Evolutionary conservation across 2,797 vertebrate species (phyloP).

Genomic region (Sphaeramia orbicularis): DNA sequence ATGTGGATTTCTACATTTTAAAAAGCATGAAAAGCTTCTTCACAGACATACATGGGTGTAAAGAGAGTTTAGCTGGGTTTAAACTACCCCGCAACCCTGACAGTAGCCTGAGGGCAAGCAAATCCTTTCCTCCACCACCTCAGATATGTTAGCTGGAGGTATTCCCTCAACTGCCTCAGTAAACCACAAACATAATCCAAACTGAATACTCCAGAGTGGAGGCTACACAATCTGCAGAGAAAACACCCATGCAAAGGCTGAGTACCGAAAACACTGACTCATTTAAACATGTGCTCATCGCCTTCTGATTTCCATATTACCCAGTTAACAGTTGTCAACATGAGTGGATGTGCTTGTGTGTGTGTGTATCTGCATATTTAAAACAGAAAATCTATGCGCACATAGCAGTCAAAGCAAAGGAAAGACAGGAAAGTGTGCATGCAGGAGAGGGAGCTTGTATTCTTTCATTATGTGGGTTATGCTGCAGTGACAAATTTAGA

Average conservation of each 20-base stretch:
- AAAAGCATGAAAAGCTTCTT: conserved; percentile 48
- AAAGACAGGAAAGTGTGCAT: conserved; percentile 29
- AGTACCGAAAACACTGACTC: conserved; percentile 76
- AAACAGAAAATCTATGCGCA: conserved; percentile 31
- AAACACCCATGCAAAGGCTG: conserved; percentile 70
- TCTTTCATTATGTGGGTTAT: conserved; percentile 88
- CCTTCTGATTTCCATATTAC: conserved; percentile 76
- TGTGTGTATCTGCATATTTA: conserved; percentile 34
- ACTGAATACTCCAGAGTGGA: conserved; percentile 56
- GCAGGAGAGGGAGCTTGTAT: conserved; percentile 63
- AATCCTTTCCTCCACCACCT: conserved; percentile 71
- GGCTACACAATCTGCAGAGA: conserved; percentile 67
- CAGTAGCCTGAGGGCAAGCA: conserved; percentile 69
- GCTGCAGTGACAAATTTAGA: conserved; percentile 89
- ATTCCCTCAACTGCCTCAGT: conserved; percentile 71
- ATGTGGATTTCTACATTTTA: conserved; percentile 34
- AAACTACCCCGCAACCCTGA: conserved; percentile 61
- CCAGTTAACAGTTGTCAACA: conserved; percentile 76
- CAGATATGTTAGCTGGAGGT: conserved; percentile 68
- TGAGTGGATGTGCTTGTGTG: conserved; percentile 46
- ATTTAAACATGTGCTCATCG: conserved; percentile 74
- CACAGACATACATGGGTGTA: conserved; percentile 46
- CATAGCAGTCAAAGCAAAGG: conserved; percentile 34
- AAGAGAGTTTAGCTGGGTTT: conserved; percentile 63
- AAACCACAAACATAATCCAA: conserved; percentile 76